Base-by-base conservation (phyloP, 2,113 vertebrate species). In the Caloenas nicobarica region DNA sequence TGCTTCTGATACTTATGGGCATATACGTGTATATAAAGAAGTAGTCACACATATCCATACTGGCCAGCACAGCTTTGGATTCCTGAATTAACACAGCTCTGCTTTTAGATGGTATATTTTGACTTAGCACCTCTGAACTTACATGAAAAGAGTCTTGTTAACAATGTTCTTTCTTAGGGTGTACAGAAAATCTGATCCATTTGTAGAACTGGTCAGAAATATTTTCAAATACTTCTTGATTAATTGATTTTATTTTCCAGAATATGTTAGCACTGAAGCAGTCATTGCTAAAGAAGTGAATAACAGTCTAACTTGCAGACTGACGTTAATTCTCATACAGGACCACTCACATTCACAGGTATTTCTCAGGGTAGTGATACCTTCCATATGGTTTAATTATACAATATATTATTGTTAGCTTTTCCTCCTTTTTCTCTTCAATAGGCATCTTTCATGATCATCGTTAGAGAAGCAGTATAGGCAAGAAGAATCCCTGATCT, bases 21-120 rank as follows among this genome's bases (percentile, higher is more conserved):
- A 40, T 23, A 9, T 28, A 1, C n/a, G 9, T 2, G 8, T 4
- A 0, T 6, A 9, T 0, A 65, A 12, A 66, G 16, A 77, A 64
- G 4, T 23, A 69, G 4, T 21, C 5, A 4, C 19, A 60, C 14
- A 80, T 12, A n/a, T 10, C 13, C 29, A 13, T n/a, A 24, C 3
- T 29, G 23, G 5, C 1, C 82, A 86, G 34, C 3, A 16, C 0
- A 0, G 4, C 2, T 28, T 65, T 56, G 24, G 29, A 53, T 69
- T 76, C 33, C 34, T 21, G 10, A 80, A 11, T 42, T 54, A 6
- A 36, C 53, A 14, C 9, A 46, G 5, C 5, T 68, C 6, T 76
- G 3, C 4, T 51, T 82, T 65, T 48, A 3, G 8, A 13, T 57
- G 36, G 16, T 8, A 31, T 18, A 46, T 62, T 90, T 80, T 62